Conservation (phyloP, 2,888 invertebrate genomes). For the Saturnia pavonia region DNA sequence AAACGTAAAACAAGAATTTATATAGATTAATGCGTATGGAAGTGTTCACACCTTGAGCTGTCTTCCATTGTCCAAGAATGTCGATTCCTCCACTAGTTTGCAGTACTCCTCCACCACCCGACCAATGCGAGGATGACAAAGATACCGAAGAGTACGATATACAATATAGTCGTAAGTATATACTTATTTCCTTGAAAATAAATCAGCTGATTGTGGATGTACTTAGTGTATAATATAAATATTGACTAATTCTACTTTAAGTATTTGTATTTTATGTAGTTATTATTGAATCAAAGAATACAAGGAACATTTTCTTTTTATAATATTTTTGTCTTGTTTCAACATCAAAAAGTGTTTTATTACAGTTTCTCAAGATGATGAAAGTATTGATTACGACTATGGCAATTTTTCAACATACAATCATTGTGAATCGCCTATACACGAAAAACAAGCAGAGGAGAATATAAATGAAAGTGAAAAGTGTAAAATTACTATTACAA, state of each 20-base stretch:
- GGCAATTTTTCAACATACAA: slow-evolving; percentile 58
- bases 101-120: slow-evolving; percentile 85
- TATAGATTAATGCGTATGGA: slow-evolving; percentile 33
- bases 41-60: slow-evolving; percentile 38
- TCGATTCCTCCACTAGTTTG: slow-evolving; percentile 86
- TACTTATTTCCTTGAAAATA: neutral
- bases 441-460: slow-evolving; percentile 19
- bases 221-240: neutral
- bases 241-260: neutral
- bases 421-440: slow-evolving; percentile 16
- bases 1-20: neutral
- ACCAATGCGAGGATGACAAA: slow-evolving; percentile 84
- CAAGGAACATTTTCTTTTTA: neutral
- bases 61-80: slow-evolving; percentile 62
- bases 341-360: slow-evolving; percentile 24
- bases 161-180: slow-evolving; percentile 68
- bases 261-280: neutral
- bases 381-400: slow-evolving; percentile 62
- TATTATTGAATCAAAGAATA: neutral
- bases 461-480: slow-evolving; percentile 24
- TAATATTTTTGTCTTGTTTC: neutral
- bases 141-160: slow-evolving; percentile 77
- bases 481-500: slow-evolving; percentile 26
- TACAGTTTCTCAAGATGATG: slow-evolving; percentile 73
- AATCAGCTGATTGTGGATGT: neutral